These are phyloP conservation scores for Saturnia pavonia DNA, from an alignment of 2,888 invertebrate species.

Conservation along the genomic window DNA sequence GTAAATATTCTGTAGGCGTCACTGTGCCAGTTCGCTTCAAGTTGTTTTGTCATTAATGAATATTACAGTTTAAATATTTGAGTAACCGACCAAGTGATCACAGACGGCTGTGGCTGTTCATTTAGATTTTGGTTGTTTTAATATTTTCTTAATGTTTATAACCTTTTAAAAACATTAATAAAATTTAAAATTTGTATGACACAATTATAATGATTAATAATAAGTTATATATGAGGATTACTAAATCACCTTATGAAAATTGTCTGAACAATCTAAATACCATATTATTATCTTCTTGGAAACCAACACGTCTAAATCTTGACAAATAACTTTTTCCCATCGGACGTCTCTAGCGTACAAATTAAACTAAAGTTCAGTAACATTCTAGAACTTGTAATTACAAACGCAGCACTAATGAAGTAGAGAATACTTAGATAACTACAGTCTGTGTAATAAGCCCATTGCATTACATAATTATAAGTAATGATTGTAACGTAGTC, in stretches of 20 bases:
- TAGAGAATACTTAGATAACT: neutral
- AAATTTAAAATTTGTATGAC: too few species aligned
- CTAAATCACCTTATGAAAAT: neutral
- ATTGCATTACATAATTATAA: slow-evolving; percentile 2
- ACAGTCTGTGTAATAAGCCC: neutral
- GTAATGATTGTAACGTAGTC: neutral
- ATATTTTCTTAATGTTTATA: neutral
- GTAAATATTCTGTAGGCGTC: slow-evolving; percentile 10
- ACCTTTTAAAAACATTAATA: too few species aligned
- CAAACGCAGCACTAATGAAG: slow-evolving; percentile 5
- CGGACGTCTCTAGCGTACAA: neutral
- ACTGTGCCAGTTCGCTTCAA: slow-evolving; percentile 9
- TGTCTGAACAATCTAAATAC: neutral
- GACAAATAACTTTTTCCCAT: neutral
- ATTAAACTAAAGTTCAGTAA: neutral
- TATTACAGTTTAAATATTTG: slow-evolving; percentile 1
- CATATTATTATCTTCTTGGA: neutral
- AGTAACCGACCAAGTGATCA: neutral
- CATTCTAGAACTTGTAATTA: slow-evolving; percentile 12
- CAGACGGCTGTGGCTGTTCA: neutral
- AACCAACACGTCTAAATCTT: neutral
- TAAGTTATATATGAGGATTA: too few species aligned
- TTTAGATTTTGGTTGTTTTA: neutral
- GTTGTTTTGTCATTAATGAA: slow-evolving; percentile 9
- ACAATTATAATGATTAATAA: too few species aligned